phyloP scores from a whole-genome alignment of 2,888 invertebrate species.

The Oxystoma pomonae region DNA sequence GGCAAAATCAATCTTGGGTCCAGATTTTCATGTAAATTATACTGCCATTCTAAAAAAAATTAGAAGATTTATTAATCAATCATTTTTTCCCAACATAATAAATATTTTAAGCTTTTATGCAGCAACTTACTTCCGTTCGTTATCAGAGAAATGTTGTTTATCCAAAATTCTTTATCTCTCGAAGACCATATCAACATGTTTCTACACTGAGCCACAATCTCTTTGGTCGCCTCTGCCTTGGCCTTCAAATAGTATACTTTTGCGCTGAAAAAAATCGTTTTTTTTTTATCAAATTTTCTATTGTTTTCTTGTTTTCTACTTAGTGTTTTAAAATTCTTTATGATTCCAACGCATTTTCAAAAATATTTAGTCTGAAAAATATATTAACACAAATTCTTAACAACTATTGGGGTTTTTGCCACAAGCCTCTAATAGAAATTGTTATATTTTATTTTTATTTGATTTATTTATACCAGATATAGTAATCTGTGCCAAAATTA shows the following conservation, averaged over 20 bases:
- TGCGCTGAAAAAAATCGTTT: conserved; percentile 50
- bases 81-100: neutral
- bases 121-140: conserved; percentile 55
- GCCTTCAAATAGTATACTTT: conserved; percentile 62
- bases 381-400: too few species aligned
- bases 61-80: too few species aligned
- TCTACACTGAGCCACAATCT: conserved; percentile 58
- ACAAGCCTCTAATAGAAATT: too few species aligned
- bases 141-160: conserved; percentile 58
- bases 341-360: too few species aligned
- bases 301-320: too few species aligned
- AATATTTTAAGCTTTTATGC: neutral
- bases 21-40: conserved; percentile 23
- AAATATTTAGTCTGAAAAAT: too few species aligned
- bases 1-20: conserved; percentile 16
- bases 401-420: too few species aligned
- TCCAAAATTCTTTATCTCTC: conserved; percentile 66
- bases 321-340: too few species aligned
- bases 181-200: conserved; percentile 64
- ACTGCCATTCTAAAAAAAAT: conserved; percentile 28
- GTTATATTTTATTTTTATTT: too few species aligned
- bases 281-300: too few species aligned
- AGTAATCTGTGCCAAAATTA: too few species aligned
- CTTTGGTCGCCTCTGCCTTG: conserved; percentile 56
- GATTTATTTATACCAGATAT: too few species aligned